Evolutionary conservation across 92 coral and sea anemone genomes (phyloP), one percentile per base, ranked within the genome.

Genomic region (Parazoanthus darwini): DNA sequence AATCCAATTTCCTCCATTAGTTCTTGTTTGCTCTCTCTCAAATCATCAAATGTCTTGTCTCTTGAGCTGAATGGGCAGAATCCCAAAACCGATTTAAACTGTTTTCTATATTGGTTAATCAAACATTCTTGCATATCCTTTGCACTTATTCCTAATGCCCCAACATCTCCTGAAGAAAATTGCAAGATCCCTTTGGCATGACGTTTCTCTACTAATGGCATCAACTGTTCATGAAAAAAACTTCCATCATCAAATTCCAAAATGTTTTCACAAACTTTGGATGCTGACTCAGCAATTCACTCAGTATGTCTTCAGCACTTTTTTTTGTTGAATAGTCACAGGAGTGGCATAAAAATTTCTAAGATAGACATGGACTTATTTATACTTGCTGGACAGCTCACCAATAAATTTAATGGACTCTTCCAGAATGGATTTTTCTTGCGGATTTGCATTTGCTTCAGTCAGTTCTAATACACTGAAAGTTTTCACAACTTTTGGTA

Each of bases 31-130:
- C 74, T 56, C 35, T 51, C 58, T 68, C 86, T 86, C n/a, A 90
- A 66, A 29, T 67, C 29, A 48, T 90, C 39, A 46, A 85, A 78
- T 37, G 78, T 74, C 25, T 26, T 67, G 66, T 56, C 90, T 18
- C 86, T 86, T 29, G 92, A 76, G 22, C 90, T 89, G 65, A 90
- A 74, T 29, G 86, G 79, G 46, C 86, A 86, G 43, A 90, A 18
- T 25, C 89, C 90, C 67, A 86, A 65, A 22, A 78, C 92, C 6
- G 71, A 42, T 54, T 82, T 50, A 15, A 88, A 38, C 37, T 83
- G n/a, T 16, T 83, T 82, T 3, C 91, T 89, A 88, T 75, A 82
- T 6, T 16, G 72, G 26, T 89, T 89, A 23, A 75, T 81, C 50
- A 89, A 43, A 8, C 71, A 37, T 35, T 74, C 89, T 66, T 86